Base-by-base conservation (phyloP, 2,797 vertebrate species). In the Arnoldichthys spilopterus region DNA sequence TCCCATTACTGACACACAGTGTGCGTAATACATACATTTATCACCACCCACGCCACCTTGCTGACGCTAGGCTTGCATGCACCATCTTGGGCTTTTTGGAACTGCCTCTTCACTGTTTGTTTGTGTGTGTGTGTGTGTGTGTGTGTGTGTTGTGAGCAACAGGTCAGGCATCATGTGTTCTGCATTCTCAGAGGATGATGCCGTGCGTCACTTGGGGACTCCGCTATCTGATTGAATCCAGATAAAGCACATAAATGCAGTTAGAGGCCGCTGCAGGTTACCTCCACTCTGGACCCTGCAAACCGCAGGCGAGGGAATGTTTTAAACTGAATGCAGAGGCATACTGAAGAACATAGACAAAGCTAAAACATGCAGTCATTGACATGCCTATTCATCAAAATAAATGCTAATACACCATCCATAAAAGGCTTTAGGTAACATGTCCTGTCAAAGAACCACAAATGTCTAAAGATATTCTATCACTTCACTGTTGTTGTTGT, bases 11-110 rank as follows among this genome's bases (percentile, higher is more conserved):
- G 78, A 30, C 77, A 70, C 58, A 83, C 78, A 61, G 84, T 56
- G 45, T 71, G 81, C 16, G 54, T 82, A 78, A 75, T 86, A 68
- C 85, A 84, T 56, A 76, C 79, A 80, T 86, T 73, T 74, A 85
- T 86, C 83, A 53, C 78, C 86, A 86, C 86, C 87, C 86, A 88
- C 86, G 51, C 51, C 71, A 85, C 85, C 58, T 76, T 80, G 49
- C 67, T 86, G 87, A 90, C 73, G 81, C 84, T 85, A 85, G 77
- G 81, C 83, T 88, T 53, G 20, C 77, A 59, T 32, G 0, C 74
- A 81, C 53, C 74, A 66, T 58, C 45, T 81, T 58, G 79, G 67
- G 67, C 78, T 79, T 88, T 86, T 85, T 84, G 74, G 37, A 74
- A 80, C 84, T 58, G 3, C 51, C 79, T 83, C 81, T 37, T 71